Evolutionary conservation across 2,888 invertebrate species (phyloP).

Genomic region (Corythucha ciliata): DNA sequence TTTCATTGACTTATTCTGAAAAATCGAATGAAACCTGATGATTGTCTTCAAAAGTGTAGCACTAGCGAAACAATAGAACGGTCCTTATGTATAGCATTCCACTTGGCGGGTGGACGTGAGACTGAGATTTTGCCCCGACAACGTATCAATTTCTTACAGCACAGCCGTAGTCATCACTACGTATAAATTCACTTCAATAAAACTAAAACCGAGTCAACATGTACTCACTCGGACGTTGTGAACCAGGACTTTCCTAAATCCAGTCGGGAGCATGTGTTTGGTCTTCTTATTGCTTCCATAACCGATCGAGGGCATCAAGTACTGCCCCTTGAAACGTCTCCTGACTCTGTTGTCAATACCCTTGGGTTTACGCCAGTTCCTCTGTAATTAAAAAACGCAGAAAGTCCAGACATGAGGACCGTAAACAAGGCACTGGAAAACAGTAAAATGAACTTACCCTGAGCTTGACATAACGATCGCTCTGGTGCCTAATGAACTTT

Average conservation of each 20-base stretch:
- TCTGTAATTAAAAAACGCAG: conserved; percentile 46
- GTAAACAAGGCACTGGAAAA: background rate
- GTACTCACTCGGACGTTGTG: conserved; percentile 70
- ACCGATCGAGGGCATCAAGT: conserved; percentile 98
- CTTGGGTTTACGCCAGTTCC: conserved; percentile 99
- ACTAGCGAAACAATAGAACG: no score
- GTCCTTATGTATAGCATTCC: no score
- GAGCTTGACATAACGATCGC: conserved; percentile 93
- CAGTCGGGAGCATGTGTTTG: conserved; percentile 93
- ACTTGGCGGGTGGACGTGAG: no score
- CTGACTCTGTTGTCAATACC: conserved; percentile 99
- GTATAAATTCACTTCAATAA: no score
- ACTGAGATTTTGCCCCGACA: no score
- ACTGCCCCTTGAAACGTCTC: conserved; percentile 98
- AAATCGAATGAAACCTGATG: background rate
- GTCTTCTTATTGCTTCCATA: conserved; percentile 93
- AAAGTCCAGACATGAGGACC: conserved; percentile 2
- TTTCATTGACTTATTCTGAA: no score
- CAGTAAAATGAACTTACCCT: conserved; percentile 52
- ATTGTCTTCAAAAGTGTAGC: background rate
- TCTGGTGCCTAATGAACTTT: conserved; percentile 97
- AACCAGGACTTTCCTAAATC: conserved; percentile 90
- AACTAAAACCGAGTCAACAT: no score
- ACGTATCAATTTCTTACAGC: no score
- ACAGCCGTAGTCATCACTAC: no score